Conservation (phyloP, 2,797 vertebrate genomes). For the Ctenopoma kingsleyae region DNA sequence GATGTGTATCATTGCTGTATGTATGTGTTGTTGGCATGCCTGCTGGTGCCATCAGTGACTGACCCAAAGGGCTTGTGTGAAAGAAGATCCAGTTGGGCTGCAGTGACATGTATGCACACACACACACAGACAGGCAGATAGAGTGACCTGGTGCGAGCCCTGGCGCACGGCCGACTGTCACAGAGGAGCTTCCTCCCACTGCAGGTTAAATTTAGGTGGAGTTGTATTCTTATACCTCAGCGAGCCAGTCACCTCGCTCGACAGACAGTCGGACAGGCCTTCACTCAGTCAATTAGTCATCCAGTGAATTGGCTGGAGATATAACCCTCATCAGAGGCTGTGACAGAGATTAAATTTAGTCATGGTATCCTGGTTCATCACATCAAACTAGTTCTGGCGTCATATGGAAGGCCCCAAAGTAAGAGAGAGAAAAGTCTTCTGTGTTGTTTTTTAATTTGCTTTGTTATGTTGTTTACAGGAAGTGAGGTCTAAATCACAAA, state of each 20-base stretch:
- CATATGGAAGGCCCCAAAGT: slow-evolving; percentile 45
- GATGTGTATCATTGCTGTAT: slow-evolving; percentile 39
- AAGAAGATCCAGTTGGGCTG: slow-evolving; percentile 73
- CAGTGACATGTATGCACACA: slow-evolving; percentile 62
- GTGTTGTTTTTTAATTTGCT: slow-evolving; percentile 19
- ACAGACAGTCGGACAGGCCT: slow-evolving; percentile 70
- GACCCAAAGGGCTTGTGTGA: slow-evolving; percentile 79
- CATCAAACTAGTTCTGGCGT: slow-evolving; percentile 70
- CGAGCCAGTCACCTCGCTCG: slow-evolving; percentile 69
- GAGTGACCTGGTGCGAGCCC: slow-evolving; percentile 88
- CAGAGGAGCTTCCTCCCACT: slow-evolving; percentile 91
- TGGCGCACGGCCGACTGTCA: slow-evolving; percentile 93
- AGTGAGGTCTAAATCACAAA: slow-evolving; percentile 15
- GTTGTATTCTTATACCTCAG: slow-evolving; percentile 91
- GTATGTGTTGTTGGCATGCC: slow-evolving; percentile 72
- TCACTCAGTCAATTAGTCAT: slow-evolving; percentile 78
- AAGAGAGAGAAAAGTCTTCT: slow-evolving; percentile 24
- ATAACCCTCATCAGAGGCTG: slow-evolving; percentile 73
- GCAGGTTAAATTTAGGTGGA: slow-evolving; percentile 91
- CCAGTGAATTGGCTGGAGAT: slow-evolving; percentile 69
- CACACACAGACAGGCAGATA: slow-evolving; percentile 75
- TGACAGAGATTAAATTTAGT: slow-evolving; percentile 75
- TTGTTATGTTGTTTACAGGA: slow-evolving; percentile 26
- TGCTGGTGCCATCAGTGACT: slow-evolving; percentile 81
- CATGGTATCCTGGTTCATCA: slow-evolving; percentile 71